Base-by-base conservation (phyloP, 2,888 invertebrate genomes). In the Cartodere bifasciata region DNA sequence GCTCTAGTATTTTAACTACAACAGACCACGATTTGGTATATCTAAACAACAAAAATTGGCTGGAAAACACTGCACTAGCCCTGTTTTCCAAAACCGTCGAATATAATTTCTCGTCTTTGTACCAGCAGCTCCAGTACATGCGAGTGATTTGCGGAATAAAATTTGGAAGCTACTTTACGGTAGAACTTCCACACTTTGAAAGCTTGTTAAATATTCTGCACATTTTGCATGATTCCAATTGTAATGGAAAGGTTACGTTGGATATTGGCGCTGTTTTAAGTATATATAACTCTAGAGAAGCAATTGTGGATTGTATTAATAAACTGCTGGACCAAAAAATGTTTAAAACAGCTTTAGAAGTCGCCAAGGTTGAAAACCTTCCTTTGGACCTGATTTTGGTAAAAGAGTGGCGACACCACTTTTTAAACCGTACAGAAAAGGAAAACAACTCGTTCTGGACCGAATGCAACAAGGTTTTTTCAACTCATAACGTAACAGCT, bases 91-190 rank as follows among this genome's bases (percentile, higher is more conserved):
- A 67, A 2, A 68, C 75, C 2, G 51, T 83, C 1, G 67, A 68
- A 31, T 57, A 67, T 35, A 69, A 71, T 41, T 74, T 79, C 40
- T 63, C 65, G 21, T 80, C 78, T 29, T 63, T 69, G 1, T 65
- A 65, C 41, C 68, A 75, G 44, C 76, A 78, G 52, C 65, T 71
- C 16, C 65, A 70, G 42, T 72, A 80, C 39, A 54, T 84, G 2
- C 62, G 66, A 28, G 64, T 68, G 36, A 55, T 79, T 20, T 65
- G 68, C 28, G 60, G 64, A 13, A 63, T 70, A 1, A 64, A 72
- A 29, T 67, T 77, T 41, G 67, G 65, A 16, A 63, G 63, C 37
- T 70, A 69, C 41, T 64, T 75, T 33, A 43, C 53, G 36, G 52
- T 58, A 11, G 48, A 49, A 4, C 36, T 49, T 16, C 60, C 69